These are phyloP conservation scores for Augochlora pura DNA, from an alignment of 1,140 invertebrate species.

Conservation along the genomic window DNA sequence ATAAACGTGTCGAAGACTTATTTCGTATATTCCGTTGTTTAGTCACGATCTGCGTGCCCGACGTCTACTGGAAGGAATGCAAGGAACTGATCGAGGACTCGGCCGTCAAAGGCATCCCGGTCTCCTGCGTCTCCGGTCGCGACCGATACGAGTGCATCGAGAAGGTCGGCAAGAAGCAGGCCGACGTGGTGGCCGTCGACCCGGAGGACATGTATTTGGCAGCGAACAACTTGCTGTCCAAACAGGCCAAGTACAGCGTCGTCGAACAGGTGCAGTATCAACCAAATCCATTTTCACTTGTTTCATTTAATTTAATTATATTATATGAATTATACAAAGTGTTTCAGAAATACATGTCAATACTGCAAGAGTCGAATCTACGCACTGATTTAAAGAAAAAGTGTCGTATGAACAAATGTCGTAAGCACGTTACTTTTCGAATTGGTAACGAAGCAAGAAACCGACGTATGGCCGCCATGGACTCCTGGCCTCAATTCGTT, in stretches of 20 bases:
- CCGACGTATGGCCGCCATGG: too few species aligned
- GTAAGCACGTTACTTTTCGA: too few species aligned
- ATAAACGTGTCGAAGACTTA: too few species aligned
- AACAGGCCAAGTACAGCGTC: constrained; percentile 85
- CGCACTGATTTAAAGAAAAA: too few species aligned
- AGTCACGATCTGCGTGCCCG: constrained; percentile 88
- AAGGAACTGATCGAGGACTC: constrained; percentile 84
- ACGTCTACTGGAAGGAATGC: constrained; percentile 83
- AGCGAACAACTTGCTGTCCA: constrained; percentile 82
- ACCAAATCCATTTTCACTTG: too few species aligned
- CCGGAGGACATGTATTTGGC: constrained; percentile 93
- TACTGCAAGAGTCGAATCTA: too few species aligned
- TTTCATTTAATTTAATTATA: too few species aligned
- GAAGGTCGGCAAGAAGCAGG: constrained; percentile 86
- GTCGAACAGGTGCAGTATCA: constrained; percentile 82
- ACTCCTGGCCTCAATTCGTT: too few species aligned
- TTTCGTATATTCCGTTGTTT: neutral
- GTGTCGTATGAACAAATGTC: too few species aligned
- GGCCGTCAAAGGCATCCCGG: constrained; percentile 82
- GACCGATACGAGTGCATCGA: constrained; percentile 88
- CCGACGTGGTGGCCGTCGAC: constrained; percentile 90
- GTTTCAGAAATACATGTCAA: too few species aligned
- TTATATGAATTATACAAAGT: too few species aligned
- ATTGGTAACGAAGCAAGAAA: too few species aligned
- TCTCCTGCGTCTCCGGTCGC: constrained; percentile 85